phyloP scores from a whole-genome alignment of 2,888 invertebrate species.

The Apoderus coryli region DNA sequence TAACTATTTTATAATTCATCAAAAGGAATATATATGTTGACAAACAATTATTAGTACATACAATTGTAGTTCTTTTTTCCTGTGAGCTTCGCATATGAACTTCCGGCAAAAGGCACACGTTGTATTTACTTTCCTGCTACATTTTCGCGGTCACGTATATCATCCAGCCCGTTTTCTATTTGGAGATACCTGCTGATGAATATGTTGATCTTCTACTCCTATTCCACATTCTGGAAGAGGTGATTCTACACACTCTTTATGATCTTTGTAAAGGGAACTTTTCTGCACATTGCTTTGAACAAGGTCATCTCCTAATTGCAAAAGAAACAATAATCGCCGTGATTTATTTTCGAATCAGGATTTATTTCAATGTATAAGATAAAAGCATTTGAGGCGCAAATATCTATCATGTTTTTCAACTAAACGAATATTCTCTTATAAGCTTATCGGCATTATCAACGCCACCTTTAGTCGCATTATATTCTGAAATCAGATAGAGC shows the following conservation, averaged over 20 bases:
- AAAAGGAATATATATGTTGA: too few relatives aligned
- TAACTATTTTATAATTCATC: too few relatives aligned
- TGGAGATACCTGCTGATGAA: too few relatives aligned
- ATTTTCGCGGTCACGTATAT: constrained; percentile 9
- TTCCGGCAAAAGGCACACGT: constrained; percentile 8
- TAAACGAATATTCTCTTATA: too few relatives aligned
- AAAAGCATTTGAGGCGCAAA: constrained; percentile 8
- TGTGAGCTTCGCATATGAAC: too few relatives aligned
- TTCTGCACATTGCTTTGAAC: constrained; percentile 10
- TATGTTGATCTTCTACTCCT: constrained; percentile 4
- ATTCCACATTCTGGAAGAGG: constrained; percentile 12
- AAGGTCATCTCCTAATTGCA: too few relatives aligned
- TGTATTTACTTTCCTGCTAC: constrained; percentile 10
- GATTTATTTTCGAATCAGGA: too few relatives aligned
- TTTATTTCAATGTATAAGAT: constrained; percentile 8
- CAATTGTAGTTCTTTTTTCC: too few relatives aligned
- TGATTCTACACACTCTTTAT: constrained; percentile 6
- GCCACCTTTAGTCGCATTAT: too few relatives aligned
- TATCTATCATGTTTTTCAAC: constrained; percentile 10
- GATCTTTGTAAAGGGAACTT: constrained; percentile 6
- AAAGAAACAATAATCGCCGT: too few relatives aligned
- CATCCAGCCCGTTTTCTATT: constrained; percentile 12
- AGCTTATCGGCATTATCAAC: constrained; percentile 7
- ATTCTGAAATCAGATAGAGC: too few relatives aligned
- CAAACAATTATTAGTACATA: too few relatives aligned